These are phyloP conservation scores for Buceros bicornis DNA, from an alignment of 2,797 vertebrate species.

Conservation along the genomic window DNA sequence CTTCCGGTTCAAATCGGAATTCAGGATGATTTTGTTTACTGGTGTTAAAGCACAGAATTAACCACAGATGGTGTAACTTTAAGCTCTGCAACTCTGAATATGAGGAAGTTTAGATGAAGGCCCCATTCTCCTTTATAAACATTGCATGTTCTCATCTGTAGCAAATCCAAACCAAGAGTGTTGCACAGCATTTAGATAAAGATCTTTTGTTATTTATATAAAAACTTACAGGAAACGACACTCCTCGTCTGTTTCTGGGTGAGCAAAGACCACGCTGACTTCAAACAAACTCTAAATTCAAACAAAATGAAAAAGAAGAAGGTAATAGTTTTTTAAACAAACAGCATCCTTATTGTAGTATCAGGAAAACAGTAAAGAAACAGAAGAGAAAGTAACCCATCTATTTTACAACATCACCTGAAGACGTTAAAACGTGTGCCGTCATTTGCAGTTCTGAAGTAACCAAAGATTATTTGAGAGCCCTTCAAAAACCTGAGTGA, in stretches of 20 bases:
- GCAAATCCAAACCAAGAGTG: conserved; percentile 53
- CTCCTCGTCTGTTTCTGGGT: conserved; percentile 91
- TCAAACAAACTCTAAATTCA: conserved; percentile 89
- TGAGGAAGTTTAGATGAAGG: neutral
- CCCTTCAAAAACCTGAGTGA: neutral
- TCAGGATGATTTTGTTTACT: neutral
- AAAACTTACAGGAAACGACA: conserved; percentile 96
- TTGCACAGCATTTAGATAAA: conserved; percentile 67
- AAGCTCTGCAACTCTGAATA: neutral
- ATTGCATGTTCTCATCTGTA: neutral
- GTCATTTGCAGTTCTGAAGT: conserved; percentile 32
- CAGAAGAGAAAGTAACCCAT: neutral
- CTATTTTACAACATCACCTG: neutral
- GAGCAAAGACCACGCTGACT: conserved; percentile 91
- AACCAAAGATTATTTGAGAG: neutral
- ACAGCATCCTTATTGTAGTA: neutral
- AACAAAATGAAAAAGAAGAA: conserved; percentile 50
- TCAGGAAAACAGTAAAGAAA: neutral
- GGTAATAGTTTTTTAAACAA: conserved; percentile 55
- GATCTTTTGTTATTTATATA: conserved; percentile 55
- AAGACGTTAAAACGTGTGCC: neutral
- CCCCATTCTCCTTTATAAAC: conserved; percentile 23
- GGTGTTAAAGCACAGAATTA: neutral
- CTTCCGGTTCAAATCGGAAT: neutral
- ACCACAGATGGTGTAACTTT: neutral